phyloP scores from a whole-genome alignment of 2,113 vertebrate genomes.

The Carassius auratus region DNA sequence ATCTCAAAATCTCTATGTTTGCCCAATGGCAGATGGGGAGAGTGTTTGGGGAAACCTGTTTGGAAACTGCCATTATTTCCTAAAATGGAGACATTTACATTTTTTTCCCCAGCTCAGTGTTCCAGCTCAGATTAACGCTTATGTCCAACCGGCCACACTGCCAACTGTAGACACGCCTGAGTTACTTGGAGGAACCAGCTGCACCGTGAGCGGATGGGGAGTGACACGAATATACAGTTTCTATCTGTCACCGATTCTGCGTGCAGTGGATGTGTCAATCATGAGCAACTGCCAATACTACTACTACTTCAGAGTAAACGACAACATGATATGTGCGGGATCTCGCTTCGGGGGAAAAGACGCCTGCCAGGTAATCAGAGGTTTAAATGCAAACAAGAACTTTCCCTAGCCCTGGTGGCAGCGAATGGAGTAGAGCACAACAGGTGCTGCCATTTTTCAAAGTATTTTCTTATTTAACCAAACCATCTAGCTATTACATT shows the following conservation, averaged over 20 bases:
- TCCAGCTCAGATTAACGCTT: conserved; percentile 65
- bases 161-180: background rate
- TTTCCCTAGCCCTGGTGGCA: background rate
- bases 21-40: background rate
- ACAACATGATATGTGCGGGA: conserved; percentile 78
- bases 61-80: background rate
- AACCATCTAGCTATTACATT: background rate
- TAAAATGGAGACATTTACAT: background rate
- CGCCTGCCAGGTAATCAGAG: conserved; percentile 75
- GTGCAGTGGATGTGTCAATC: conserved; percentile 69
- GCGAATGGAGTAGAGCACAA: background rate
- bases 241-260: conserved; percentile 69
- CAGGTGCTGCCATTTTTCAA: background rate
- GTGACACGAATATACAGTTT: conserved; percentile 66
- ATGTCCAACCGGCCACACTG: conserved; percentile 63
- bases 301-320: conserved; percentile 66
- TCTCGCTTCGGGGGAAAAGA: conserved; percentile 73
- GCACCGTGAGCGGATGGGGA: conserved; percentile 79
- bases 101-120: conserved; percentile 67
- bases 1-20: background rate
- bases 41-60: background rate
- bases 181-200: conserved; percentile 4
- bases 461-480: too few relatives aligned
- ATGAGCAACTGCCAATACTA: conserved; percentile 59
- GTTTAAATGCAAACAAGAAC: background rate